A percentile compares a stretch with the other conserved stretches of the same genome.
phyloP scores from a whole-genome alignment of 1,140 invertebrate genomes.

The Marisa cornuarietis region DNA sequence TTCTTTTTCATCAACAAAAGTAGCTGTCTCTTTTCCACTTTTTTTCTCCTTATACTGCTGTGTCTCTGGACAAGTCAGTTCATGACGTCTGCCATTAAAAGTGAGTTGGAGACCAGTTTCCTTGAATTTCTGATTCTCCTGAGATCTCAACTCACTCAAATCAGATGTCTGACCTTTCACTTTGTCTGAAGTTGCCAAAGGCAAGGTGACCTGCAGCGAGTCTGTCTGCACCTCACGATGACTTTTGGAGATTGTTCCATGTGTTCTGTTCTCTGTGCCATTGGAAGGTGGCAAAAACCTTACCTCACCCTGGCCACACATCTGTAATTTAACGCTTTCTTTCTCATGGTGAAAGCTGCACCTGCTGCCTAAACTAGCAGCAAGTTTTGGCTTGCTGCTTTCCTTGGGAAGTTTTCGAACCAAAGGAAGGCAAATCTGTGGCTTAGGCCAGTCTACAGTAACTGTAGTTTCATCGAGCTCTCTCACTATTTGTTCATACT shows the following conservation, averaged over 20 bases:
- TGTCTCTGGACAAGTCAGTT: too few species aligned
- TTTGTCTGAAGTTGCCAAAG: not conserved
- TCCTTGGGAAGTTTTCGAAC: not conserved
- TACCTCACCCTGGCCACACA: not conserved
- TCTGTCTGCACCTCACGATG: constrained; percentile 16
- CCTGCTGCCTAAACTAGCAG: not conserved
- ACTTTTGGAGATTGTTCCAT: not conserved
- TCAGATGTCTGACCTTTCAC: not conserved
- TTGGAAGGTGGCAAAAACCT: not conserved
- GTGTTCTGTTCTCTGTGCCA: not conserved
- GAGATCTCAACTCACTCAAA: too few species aligned
- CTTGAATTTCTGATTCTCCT: not conserved
- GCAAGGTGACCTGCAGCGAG: not conserved
- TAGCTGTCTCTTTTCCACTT: too few species aligned
- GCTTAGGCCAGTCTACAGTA: constrained; percentile 4
- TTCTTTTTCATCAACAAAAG: not conserved
- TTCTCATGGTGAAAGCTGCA: not conserved
- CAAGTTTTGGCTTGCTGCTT: not conserved
- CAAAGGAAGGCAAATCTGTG: not conserved
- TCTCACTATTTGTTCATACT: constrained; percentile 32
- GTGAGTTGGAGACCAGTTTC: not conserved
- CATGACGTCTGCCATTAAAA: not conserved
- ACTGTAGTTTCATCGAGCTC: constrained; percentile 29
- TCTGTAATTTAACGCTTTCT: not conserved
- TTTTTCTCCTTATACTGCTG: too few species aligned